Base-by-base conservation (phyloP, 2,113 vertebrate species). In the Australoheros scitulus region DNA sequence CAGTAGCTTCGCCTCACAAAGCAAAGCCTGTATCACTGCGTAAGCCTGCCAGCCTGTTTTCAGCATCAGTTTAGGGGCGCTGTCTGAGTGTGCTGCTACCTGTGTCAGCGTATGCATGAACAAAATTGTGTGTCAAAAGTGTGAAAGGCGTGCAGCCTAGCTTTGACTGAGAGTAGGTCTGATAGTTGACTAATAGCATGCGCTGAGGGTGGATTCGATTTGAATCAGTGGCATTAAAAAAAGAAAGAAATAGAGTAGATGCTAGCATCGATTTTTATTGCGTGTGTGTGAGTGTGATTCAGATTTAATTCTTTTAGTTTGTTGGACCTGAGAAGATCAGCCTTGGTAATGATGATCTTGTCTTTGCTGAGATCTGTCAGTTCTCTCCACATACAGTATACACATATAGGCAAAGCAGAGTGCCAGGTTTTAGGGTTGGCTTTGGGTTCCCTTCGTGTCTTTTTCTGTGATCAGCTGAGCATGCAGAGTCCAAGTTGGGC, bases 1-100 rank as follows among this genome's bases (percentile, higher is more conserved):
- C 87, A 87, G 76, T 38, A 61, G 77, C 83, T 76, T 59, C 32
- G 47, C 76, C 68, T 81, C n/a, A 58, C 76, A 87, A 87, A 88
- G 75, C 74, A 86, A 86, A 89, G 77, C 79, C 77, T 24, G 60
- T 57, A 83, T 89, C 82, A 8, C 56, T 64, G 72, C 61, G 43
- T 64, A 36, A 60, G 58, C 17, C 83, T 80, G 83, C 79, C 82
- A 55, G 85, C 59, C 68, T 68, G 61, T 75, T 90, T 77, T 55
- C 68, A 36, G 3, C 22, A 34, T 41, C 50, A 32, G 81, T 61
- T 76, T 10, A 22, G 15, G 60, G 3, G 81, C 72, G 56, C 58
- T 36, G 77, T 79, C 60, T 82, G 57, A 84, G 72, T 57, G 14
- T 7, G n/a, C 59, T 6, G n/a, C 18, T 76, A 81, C 80, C 89